Base-by-base conservation (phyloP, 2,888 invertebrate species). In the Emmelina monodactyla region DNA sequence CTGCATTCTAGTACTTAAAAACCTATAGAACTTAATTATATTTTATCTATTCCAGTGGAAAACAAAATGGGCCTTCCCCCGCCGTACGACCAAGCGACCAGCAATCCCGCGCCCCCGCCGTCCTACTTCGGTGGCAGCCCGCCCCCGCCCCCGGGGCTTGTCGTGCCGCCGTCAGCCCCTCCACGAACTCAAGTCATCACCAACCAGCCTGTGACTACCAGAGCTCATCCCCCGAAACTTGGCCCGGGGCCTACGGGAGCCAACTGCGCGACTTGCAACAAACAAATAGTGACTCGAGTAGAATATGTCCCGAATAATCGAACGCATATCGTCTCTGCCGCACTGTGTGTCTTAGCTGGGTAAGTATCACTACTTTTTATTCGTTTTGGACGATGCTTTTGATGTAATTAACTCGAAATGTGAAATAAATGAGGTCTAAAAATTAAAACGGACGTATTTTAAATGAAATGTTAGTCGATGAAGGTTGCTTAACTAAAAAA, bases 11-110 rank as follows among this genome's bases (percentile, higher is more conserved):
- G n/a, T n/a, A n/a, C n/a, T n/a, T n/a, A n/a, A n/a, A n/a, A n/a
- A n/a, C n/a, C n/a, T n/a, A n/a, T n/a, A n/a, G n/a, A n/a, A n/a
- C n/a, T n/a, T n/a, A n/a, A n/a, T n/a, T n/a, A n/a, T n/a, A n/a
- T n/a, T n/a, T n/a, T n/a, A n/a, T n/a, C n/a, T n/a, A n/a, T 69
- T 75, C 35, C 64, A 79, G 78, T 79, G 78, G 78, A 79, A 55
- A 78, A 78, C 39, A 79, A 79, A 53, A 76, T 78, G 71, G 78
- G 78, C 10, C 50, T 78, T 2, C 78, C 78, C 1, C 78, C 78
- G 2, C 73, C 78, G 1, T 76, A 79, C 44, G 68, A 76, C 40
- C 67, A 64, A 34, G 47, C 58, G n/a, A 51, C 62, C 7, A 58
- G 69, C 0, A 71, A 66, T 40, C 68, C 71, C 3, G 66, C 61